Evolutionary conservation across 2,797 vertebrate genomes (phyloP).

Genomic region (Hyperoplus lanceolatus): DNA sequence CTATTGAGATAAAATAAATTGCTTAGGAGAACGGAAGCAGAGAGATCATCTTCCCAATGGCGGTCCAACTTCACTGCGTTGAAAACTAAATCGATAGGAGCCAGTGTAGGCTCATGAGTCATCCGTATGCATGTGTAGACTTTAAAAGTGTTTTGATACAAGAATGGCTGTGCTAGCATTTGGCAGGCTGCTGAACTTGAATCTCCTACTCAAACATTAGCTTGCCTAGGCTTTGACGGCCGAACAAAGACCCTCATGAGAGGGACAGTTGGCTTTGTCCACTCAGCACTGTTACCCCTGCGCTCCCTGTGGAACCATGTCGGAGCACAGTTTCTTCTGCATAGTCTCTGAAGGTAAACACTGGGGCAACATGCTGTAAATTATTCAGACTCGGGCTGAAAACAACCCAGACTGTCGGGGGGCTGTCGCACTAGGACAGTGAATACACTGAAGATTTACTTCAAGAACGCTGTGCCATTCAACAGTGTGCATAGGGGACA

Average conservation of each 20-base stretch:
- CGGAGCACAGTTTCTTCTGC: conserved; percentile 59
- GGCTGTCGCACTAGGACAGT: conserved; percentile 51
- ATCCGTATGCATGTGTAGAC: conserved; percentile 17
- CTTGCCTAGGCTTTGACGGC: conserved; percentile 64
- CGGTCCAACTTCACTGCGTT: conserved; percentile 9
- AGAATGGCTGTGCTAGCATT: conserved; percentile 44
- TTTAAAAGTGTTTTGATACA: conserved; percentile 17
- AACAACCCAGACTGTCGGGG: conserved; percentile 61
- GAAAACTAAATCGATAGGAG: conserved; percentile 18
- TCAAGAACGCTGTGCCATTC: conserved; percentile 60
- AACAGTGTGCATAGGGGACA: conserved; percentile 47
- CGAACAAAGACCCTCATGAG: conserved; percentile 68
- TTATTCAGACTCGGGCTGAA: conserved; percentile 71
- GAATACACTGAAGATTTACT: conserved; percentile 64
- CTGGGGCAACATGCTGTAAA: conserved; percentile 76
- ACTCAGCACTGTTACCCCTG: conserved; percentile 61
- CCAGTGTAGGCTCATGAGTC: neutral
- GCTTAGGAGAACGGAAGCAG: conserved; percentile 32
- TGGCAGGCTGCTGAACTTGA: conserved; percentile 68
- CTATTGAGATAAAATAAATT: conserved; percentile 28
- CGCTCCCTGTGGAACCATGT: conserved; percentile 56
- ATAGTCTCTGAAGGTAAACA: conserved; percentile 71
- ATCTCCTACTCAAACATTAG: conserved; percentile 74
- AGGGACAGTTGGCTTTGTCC: conserved; percentile 73
- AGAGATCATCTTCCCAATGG: conserved; percentile 10